These are phyloP conservation scores for Phragmatobia fuliginosa DNA, from an alignment of 2,888 invertebrate species.

Conservation along the genomic window DNA sequence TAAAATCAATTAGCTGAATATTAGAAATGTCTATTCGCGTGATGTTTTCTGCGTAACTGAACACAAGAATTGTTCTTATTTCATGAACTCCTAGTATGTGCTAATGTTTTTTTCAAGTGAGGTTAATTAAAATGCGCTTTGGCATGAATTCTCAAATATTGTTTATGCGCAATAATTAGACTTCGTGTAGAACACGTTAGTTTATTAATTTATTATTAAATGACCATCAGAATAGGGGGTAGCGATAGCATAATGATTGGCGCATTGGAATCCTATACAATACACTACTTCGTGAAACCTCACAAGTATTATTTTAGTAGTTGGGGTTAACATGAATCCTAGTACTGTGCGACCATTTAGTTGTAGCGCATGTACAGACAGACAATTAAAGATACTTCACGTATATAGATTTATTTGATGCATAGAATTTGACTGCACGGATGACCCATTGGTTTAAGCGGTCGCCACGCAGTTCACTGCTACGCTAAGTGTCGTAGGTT, in stretches of 20 bases:
- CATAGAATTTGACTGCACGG: no score
- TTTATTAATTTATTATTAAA: neutral
- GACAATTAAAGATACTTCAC: neutral
- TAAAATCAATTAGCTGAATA: neutral
- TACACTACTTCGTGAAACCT: neutral
- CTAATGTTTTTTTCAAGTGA: neutral
- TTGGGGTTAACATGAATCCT: neutral
- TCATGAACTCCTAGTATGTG: neutral
- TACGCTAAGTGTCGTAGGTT: no score
- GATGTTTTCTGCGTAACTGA: slow-evolving; percentile 38
- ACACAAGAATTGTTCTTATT: slow-evolving; percentile 25
- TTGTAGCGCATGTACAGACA: neutral
- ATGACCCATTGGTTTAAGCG: no score
- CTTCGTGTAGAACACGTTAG: no score
- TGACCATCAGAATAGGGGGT: neutral
- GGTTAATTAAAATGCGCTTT: neutral
- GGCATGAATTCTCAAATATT: no score
- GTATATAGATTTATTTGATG: no score
- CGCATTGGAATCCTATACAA: neutral
- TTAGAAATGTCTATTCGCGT: slow-evolving; percentile 17
- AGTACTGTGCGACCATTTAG: neutral
- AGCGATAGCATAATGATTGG: neutral
- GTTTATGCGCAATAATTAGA: no score
- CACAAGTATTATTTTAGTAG: neutral
- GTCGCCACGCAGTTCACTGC: no score